Percentiles rank a stretch among this genome's conserved stretches.
Evolutionary conservation across 53 echinoderm and acorn worm species (phyloP).

Genomic region (Zoroaster sp.): DNA sequence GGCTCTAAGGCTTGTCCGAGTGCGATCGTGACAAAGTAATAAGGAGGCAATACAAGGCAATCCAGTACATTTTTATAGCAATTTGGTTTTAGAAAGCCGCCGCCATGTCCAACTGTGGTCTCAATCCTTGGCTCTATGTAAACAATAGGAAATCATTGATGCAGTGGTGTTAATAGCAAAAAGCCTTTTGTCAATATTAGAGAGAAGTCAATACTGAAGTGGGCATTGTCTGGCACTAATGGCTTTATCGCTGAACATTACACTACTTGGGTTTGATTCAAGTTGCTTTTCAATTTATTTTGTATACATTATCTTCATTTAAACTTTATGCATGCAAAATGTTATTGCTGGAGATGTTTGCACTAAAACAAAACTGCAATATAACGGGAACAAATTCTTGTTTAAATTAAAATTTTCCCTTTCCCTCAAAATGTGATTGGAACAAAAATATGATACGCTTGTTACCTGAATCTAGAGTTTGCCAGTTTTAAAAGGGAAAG

Average conservation of each 20-base stretch:
- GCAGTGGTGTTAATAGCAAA: constrained; percentile 8
- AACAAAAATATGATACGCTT: not conserved
- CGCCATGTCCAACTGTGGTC: not conserved
- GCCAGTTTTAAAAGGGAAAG: not conserved
- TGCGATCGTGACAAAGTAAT: constrained; percentile 44
- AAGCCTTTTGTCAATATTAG: constrained; percentile 4
- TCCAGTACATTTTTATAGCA: not conserved
- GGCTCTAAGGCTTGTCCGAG: not conserved
- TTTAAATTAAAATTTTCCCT: too few species aligned
- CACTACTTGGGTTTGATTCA: not conserved
- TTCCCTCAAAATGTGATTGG: not conserved
- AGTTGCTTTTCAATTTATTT: not conserved
- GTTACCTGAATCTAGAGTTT: not conserved
- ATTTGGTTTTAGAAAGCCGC: not conserved
- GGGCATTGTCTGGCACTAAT: constrained; percentile 29
- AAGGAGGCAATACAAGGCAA: not conserved
- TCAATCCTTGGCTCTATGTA: not conserved
- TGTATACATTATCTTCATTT: not conserved
- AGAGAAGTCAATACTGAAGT: not conserved
- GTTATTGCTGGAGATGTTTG: too few species aligned
- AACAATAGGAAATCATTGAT: not conserved
- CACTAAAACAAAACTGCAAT: too few species aligned
- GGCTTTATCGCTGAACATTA: not conserved
- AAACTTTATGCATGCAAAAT: too few species aligned
- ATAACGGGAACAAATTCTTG: too few species aligned